phyloP scores from a whole-genome alignment of 2,888 invertebrate species.

The Drosophila putrida region DNA sequence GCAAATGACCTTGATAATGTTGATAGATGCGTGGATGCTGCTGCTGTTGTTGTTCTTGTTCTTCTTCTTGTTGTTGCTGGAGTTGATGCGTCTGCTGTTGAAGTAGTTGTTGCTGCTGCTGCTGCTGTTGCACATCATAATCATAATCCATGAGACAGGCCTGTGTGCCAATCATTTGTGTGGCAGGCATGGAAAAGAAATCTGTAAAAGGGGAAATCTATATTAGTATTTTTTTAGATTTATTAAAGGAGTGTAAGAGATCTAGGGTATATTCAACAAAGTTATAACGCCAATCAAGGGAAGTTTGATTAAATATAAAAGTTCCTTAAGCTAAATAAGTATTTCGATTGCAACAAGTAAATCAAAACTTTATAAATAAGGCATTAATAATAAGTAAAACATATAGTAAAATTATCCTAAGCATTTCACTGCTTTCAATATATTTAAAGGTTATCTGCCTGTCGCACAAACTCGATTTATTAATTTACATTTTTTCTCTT shows the following conservation, averaged over 20 bases:
- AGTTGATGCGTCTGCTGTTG: conserved; percentile 34
- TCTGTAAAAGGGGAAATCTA: conserved; percentile 54
- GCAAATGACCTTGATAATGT: conserved; percentile 84
- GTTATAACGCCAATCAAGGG: too few relatives aligned
- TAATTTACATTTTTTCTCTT: neutral
- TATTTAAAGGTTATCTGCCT: too few relatives aligned
- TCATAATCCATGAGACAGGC: conserved; percentile 81
- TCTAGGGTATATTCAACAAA: too few relatives aligned
- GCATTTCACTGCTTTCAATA: too few relatives aligned
- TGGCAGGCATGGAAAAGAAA: conserved; percentile 80
- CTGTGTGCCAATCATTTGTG: conserved; percentile 81
- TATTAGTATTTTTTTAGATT: conserved; percentile 2
- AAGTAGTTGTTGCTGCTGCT: conserved; percentile 39
- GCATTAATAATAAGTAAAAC: too few relatives aligned
- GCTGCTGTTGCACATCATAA: conserved; percentile 59
- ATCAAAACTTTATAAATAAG: too few relatives aligned
- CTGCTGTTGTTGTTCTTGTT: conserved; percentile 51
- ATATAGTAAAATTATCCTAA: too few relatives aligned
- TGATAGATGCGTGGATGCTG: conserved; percentile 60
- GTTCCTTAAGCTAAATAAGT: too few relatives aligned
- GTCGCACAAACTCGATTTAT: neutral
- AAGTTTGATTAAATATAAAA: too few relatives aligned
- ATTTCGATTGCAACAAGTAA: too few relatives aligned
- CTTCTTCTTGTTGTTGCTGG: conserved; percentile 40
- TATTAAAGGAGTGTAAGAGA: too few relatives aligned